Evolutionary conservation across 37 sponge, comb jelly and placozoan species (phyloP), one percentile per base, ranked within the genome.

Genomic region (Ephydatia muelleri): DNA sequence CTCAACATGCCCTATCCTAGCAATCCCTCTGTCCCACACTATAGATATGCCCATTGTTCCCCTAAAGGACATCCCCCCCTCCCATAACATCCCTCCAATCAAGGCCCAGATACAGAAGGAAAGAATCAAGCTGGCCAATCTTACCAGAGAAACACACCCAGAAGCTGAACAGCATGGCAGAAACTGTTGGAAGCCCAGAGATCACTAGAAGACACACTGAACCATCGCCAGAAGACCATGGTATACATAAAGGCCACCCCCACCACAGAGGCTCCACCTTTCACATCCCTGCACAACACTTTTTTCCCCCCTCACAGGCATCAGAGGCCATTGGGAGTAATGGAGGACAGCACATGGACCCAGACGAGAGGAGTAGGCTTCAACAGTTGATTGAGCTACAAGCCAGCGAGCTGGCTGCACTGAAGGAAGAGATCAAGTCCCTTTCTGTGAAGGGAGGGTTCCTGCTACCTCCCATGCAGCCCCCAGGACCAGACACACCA

Each of bases 391-490:
- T 96, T 3, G 70, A 85, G 12, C 57, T 94, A 33, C 99, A 98
- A 70, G 78, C 89, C 1, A 72, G 75, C 49, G 97, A 98, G 68
- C 86, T 98, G 26, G 88, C 92, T 38, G 83, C 87, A 33, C 71
- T 98, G 39, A 86, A 88, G 80, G 91, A 86, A 25, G 99, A 96
- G 74, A 94, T 96, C 66, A 73, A 82, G 29, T 34, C 86, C 6
- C 91, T 98, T 19, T 90, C 84, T 2, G 80, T 64, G 25, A 98
- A 98, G 70, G 95, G 94, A 19, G 93, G 95, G 21, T 95, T 92
- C 81, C 85, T 92, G 48, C 79, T 94, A 32, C 95, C 98, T 5
- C 97, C 98, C 49, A 70, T 83, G 5, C 91, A 90, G 70, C 93
- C 93, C 38, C 91, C 97, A 6, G 77, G 85, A 26, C 70, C 84